A percentile compares a stretch with the other conserved stretches of the same genome.
phyloP scores from a whole-genome alignment of 2,113 vertebrate genomes.

The Elgaria multicarinata region DNA sequence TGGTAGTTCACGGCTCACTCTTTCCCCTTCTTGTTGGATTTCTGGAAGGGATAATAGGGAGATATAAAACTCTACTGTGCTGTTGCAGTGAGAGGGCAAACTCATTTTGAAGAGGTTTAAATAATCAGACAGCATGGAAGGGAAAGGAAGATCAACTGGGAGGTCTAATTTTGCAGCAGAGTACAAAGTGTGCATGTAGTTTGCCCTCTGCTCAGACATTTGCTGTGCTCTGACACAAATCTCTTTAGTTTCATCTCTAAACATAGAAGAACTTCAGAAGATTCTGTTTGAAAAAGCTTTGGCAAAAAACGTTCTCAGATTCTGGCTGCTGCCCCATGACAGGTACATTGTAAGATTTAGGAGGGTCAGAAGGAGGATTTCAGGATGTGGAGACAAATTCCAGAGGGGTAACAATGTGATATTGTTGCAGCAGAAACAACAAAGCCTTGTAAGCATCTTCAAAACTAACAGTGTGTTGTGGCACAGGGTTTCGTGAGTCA shows the following conservation, averaged over 20 bases:
- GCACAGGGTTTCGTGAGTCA: background rate
- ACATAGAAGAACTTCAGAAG: conserved; percentile 13
- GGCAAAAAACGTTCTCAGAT: background rate
- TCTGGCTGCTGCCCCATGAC: background rate
- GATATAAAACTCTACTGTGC: background rate
- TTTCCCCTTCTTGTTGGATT: background rate
- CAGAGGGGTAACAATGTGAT: background rate
- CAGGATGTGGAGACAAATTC: background rate
- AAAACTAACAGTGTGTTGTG: background rate
- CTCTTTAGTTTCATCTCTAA: conserved; percentile 8
- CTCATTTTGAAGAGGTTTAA: background rate
- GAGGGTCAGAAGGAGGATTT: background rate
- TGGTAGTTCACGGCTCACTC: background rate
- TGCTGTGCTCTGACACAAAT: background rate
- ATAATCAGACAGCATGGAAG: conserved; percentile 2
- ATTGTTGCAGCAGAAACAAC: background rate
- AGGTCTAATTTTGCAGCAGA: background rate
- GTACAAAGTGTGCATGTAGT: background rate
- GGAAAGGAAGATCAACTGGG: conserved; percentile 5
- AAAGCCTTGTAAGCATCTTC: background rate
- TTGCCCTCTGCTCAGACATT: conserved; percentile 7
- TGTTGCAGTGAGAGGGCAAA: background rate
- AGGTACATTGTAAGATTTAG: background rate
- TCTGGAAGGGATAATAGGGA: background rate
- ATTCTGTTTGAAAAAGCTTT: background rate